phyloP scores from a whole-genome alignment of 2,113 vertebrate genomes.

The Riparia riparia region DNA sequence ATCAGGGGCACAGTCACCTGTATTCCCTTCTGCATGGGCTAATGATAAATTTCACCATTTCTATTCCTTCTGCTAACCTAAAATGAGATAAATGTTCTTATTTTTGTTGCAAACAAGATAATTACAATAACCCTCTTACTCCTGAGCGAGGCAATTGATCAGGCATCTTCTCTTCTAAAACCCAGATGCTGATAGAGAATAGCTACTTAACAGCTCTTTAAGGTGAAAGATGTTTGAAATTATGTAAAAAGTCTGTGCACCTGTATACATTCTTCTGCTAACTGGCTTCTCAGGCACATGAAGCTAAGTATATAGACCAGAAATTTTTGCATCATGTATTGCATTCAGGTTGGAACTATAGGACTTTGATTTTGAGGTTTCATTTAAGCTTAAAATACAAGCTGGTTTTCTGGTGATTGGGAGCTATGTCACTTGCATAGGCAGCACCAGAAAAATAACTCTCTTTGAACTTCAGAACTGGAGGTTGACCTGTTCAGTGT shows the following conservation, averaged over 20 bases:
- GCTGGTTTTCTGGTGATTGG: neutral
- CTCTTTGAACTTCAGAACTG: neutral
- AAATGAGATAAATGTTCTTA: conserved; percentile 40
- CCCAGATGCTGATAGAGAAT: neutral
- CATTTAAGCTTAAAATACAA: neutral
- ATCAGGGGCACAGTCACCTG: neutral
- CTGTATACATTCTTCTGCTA: neutral
- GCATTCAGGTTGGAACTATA: neutral
- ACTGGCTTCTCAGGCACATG: neutral
- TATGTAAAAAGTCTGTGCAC: neutral
- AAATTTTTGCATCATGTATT: neutral
- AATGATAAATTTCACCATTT: conserved; percentile 8
- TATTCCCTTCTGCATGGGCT: neutral
- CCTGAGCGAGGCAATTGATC: neutral
- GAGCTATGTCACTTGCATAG: neutral
- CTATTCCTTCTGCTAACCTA: neutral
- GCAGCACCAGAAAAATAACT: neutral
- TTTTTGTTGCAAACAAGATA: conserved; percentile 41
- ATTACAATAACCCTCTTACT: conserved; percentile 25
- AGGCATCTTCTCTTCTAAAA: neutral
- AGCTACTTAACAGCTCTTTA: conserved; percentile 2
- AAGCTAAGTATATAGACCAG: neutral
- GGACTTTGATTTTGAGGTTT: neutral
- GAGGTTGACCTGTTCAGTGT: neutral
- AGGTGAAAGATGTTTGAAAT: neutral